Percentiles rank a stretch among this genome's conserved stretches.
Evolutionary conservation across 2,888 invertebrate genomes (phyloP).

Genomic region (Nomada hirtipes): DNA sequence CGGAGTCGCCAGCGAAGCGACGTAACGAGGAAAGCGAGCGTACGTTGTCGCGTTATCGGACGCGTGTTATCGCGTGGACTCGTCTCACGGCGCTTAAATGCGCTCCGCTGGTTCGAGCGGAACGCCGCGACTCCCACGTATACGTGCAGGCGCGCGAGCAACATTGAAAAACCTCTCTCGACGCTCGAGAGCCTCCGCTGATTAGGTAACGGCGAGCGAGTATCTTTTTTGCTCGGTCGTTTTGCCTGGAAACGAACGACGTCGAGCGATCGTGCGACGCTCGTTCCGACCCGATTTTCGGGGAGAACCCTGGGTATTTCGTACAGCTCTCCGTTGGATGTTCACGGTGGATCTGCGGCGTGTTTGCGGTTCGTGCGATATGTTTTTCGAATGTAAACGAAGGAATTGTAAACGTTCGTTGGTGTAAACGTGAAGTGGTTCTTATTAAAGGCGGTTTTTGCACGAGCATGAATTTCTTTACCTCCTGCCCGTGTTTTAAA

Average conservation of each 20-base stretch:
- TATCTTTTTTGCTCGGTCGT: constrained; percentile 20
- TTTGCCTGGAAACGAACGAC: constrained; percentile 15
- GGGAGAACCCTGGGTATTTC: no score
- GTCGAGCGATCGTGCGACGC: not conserved
- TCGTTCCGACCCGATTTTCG: not conserved
- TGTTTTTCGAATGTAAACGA: no score
- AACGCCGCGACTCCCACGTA: constrained; percentile 48
- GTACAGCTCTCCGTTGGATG: no score
- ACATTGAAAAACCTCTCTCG: constrained; percentile 39
- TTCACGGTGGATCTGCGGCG: no score
- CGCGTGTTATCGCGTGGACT: constrained; percentile 68
- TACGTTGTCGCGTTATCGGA: constrained; percentile 68
- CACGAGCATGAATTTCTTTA: no score
- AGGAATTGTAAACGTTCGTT: no score
- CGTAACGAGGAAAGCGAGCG: constrained; percentile 47
- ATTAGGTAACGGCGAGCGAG: constrained; percentile 36
- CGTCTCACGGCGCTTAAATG: constrained; percentile 54
- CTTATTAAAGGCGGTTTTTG: no score
- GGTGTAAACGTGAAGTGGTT: no score
- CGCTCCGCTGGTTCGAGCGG: constrained; percentile 39
- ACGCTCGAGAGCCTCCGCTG: constrained; percentile 24
- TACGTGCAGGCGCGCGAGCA: constrained; percentile 4
- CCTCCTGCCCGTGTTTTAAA: no score
- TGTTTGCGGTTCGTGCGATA: no score
- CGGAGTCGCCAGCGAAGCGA: constrained; percentile 28